Base-by-base conservation (phyloP, 2,797 vertebrate genomes). In the Acanthurus leucopareius region DNA sequence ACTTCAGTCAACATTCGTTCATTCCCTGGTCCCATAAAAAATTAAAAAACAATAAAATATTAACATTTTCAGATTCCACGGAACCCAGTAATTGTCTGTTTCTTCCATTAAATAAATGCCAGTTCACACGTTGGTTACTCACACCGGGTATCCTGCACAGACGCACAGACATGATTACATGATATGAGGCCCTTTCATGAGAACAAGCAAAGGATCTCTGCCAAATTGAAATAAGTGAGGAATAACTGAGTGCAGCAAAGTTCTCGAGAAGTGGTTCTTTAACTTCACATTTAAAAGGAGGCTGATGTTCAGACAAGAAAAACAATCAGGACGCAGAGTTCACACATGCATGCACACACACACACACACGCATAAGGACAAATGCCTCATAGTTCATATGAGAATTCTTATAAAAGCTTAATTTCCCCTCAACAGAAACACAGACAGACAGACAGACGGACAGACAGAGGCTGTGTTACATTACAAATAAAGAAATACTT, bases 11-110 rank as follows among this genome's bases (percentile, higher is more conserved):
- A 66, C 51, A 58, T 74, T 16, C 10, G 7, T 35, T 52, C 52
- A 13, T 11, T 28, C 52, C 32, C 60, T 90, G 88, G 88, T 91
- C 89, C 91, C 86, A n/a, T 66, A n/a, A n/a, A n/a, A n/a, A n/a
- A n/a, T n/a, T n/a, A n/a, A 79, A 3, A 42, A 57, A 49, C 49
- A 80, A 66, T 59, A 2, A 25, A 4, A 17, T 5, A 22, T 38
- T 25, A 38, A 38, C 7, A 65, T 70, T 0, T 54, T 15, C 4
- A 17, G 19, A 19, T 60, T 38, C 35, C n/a, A 22, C 16, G 1
- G 5, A 52, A 25, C 22, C 28, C 17, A 35, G 9, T 17, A 17
- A 20, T 25, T 44, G 17, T 45, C 51, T 22, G 20, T 20, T 47
- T 49, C 28, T n/a, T 7, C 38, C 25, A 38, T 8, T 4, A 19